Conservation (phyloP, 2,888 invertebrate genomes). For the Mongoloraphidia duomilia region DNA sequence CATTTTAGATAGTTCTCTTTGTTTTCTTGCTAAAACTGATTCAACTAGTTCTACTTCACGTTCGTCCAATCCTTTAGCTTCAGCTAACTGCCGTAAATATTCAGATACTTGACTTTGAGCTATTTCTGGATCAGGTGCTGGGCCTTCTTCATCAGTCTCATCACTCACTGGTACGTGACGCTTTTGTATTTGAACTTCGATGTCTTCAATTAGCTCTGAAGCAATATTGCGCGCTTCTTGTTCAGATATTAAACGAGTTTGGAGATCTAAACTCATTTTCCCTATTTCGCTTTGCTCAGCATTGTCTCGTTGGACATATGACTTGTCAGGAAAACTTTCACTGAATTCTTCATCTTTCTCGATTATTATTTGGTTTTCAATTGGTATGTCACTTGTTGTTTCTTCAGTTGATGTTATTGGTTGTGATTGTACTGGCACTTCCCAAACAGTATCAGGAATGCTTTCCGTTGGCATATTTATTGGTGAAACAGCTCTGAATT, state of each 20-base stretch:
- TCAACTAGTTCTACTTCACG: constrained; percentile 33
- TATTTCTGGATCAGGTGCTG: constrained; percentile 19
- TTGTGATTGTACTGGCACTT: constrained; percentile 32
- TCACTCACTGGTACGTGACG: constrained; percentile 18
- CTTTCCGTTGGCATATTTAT: constrained; percentile 32
- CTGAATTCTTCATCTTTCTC: constrained; percentile 29
- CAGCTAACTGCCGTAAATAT: constrained; percentile 29
- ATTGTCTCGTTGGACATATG: constrained; percentile 27
- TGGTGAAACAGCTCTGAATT: constrained; percentile 17
- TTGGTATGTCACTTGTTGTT: constrained; percentile 23
- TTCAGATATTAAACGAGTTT: constrained; percentile 23
- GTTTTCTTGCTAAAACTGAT: constrained; percentile 33
- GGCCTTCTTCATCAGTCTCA: constrained; percentile 5
- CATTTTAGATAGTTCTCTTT: constrained; percentile 29
- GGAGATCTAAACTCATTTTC: constrained; percentile 24
- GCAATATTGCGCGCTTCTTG: constrained; percentile 36
- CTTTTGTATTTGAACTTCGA: constrained; percentile 36
- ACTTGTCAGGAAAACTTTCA: constrained; percentile 22
- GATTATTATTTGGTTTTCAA: constrained; percentile 19
- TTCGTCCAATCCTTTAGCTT: constrained; percentile 31
- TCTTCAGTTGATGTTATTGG: constrained; percentile 24
- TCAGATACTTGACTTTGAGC: constrained; percentile 27
- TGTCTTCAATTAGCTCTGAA: constrained; percentile 34
- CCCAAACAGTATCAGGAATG: constrained; percentile 35
- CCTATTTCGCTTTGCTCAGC: constrained; percentile 29